A percentile compares a stretch with the other conserved stretches of the same genome.
These are phyloP conservation scores for Montipora capitata DNA, from an alignment of 92 coral and sea anemone genomes.

Conservation along the genomic window DNA sequence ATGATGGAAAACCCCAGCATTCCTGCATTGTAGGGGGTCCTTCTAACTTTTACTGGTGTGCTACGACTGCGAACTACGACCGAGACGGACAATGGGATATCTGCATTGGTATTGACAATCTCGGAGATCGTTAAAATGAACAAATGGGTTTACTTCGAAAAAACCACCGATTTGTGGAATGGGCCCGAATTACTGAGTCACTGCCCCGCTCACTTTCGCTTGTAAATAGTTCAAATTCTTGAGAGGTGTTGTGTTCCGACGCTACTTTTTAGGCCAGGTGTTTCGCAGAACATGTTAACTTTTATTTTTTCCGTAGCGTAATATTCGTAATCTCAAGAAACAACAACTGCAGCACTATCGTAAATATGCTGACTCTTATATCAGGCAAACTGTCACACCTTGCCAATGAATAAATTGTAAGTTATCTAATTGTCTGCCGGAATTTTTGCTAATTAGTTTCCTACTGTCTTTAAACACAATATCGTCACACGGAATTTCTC, in stretches of 20 bases:
- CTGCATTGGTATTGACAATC: slow-evolving; percentile 26
- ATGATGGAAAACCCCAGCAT: slow-evolving; percentile 7
- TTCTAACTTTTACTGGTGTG: slow-evolving; percentile 18
- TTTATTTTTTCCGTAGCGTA: not conserved
- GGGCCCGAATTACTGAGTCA: too few species aligned
- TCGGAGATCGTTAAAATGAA: too few species aligned
- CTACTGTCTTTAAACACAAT: slow-evolving; percentile 2
- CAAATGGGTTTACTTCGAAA: too few species aligned
- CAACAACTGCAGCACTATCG: not conserved
- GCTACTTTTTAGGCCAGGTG: too few species aligned
- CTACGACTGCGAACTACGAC: slow-evolving; percentile 47
- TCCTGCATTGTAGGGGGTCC: slow-evolving; percentile 38
- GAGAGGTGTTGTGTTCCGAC: too few species aligned
- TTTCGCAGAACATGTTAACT: not conserved
- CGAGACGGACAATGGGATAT: slow-evolving; percentile 47
- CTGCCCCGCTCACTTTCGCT: too few species aligned
- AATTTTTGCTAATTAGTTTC: not conserved
- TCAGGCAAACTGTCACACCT: slow-evolving; percentile 1
- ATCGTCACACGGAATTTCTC: not conserved
- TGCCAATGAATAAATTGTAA: not conserved
- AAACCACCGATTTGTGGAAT: too few species aligned
- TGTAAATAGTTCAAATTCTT: too few species aligned
- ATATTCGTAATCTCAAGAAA: not conserved
- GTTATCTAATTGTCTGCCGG: not conserved
- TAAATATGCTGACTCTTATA: not conserved